Evolutionary conservation across 1,140 invertebrate genomes (phyloP).

Genomic region (Ooceraea biroi): DNA sequence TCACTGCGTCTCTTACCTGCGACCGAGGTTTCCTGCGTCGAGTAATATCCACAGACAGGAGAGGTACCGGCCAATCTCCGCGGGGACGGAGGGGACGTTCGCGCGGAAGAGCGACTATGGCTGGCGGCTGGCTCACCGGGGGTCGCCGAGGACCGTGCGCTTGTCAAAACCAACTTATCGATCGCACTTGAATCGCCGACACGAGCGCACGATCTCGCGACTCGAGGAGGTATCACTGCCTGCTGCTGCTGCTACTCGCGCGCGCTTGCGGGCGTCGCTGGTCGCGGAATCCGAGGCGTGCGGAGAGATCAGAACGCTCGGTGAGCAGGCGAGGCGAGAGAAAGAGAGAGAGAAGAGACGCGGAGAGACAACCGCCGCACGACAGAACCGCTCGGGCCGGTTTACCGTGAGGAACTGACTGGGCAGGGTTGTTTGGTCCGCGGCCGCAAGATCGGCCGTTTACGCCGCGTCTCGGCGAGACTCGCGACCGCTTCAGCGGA

Average conservation of each 20-base stretch:
- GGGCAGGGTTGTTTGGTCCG: slow-evolving; percentile 60
- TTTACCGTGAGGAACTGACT: slow-evolving; percentile 81
- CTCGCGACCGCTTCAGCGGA: slow-evolving; percentile 4
- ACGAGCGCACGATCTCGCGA: slow-evolving; percentile 35
- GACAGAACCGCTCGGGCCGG: slow-evolving; percentile 76
- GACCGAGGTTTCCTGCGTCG: slow-evolving; percentile 58
- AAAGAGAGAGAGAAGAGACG: slow-evolving; percentile 13
- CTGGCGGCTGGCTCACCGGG: neutral
- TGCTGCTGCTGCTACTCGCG: neutral
- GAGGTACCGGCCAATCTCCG: neutral
- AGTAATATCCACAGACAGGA: slow-evolving; percentile 66
- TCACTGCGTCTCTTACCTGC: slow-evolving; percentile 35
- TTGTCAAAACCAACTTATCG: slow-evolving; percentile 67
- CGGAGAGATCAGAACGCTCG: slow-evolving; percentile 32
- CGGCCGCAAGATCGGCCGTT: neutral
- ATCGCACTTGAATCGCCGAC: slow-evolving; percentile 65
- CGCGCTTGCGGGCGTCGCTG: slow-evolving; percentile 16
- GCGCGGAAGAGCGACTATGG: neutral
- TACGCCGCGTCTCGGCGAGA: slow-evolving; percentile 18
- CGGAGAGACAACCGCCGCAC: slow-evolving; percentile 22
- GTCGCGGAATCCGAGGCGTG: slow-evolving; percentile 31
- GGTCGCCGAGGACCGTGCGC: slow-evolving; percentile 24
- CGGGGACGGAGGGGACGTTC: no score
- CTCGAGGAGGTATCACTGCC: slow-evolving; percentile 41
- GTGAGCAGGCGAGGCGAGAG: slow-evolving; percentile 32